These are phyloP conservation scores for Megastigmus dorsalis DNA, from an alignment of 2,888 invertebrate species.

Conservation along the genomic window DNA sequence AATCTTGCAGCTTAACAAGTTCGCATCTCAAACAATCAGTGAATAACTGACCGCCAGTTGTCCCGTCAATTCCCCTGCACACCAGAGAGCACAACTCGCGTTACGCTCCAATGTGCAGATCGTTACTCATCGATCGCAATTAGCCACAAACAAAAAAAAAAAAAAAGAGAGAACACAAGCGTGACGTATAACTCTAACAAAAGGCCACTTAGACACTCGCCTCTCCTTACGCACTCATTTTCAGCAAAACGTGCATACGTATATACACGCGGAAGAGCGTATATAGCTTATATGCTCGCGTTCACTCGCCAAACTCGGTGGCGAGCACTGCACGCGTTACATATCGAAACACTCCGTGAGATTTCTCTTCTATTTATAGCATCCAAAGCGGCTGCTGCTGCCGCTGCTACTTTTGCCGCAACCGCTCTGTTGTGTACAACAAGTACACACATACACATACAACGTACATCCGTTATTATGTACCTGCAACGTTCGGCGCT, in stretches of 20 bases:
- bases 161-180: background rate
- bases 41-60: too few species aligned
- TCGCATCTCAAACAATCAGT: too few species aligned
- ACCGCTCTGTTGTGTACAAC: conserved; percentile 3
- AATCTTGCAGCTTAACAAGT: too few species aligned
- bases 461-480: conserved; percentile 69
- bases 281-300: background rate
- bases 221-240: conserved; percentile 10
- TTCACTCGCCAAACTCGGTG: conserved; percentile 47
- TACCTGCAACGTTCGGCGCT: conserved; percentile 61
- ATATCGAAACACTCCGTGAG: conserved; percentile 70
- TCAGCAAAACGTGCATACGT: too few species aligned
- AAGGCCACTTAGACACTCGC: conserved; percentile 17
- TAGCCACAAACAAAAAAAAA: background rate
- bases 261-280: conserved; percentile 51
- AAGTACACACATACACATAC: background rate
- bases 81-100: too few species aligned
- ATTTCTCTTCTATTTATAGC: conserved; percentile 74
- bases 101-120: too few species aligned
- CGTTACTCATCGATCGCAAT: conserved; percentile 6
- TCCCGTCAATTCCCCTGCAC: too few species aligned
- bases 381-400: background rate
- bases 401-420: conserved; percentile 1
- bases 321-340: conserved; percentile 1
- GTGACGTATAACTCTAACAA: conserved; percentile 2